Evolutionary conservation across 2,888 invertebrate genomes (phyloP).

Genomic region (Heliconius erato): DNA sequence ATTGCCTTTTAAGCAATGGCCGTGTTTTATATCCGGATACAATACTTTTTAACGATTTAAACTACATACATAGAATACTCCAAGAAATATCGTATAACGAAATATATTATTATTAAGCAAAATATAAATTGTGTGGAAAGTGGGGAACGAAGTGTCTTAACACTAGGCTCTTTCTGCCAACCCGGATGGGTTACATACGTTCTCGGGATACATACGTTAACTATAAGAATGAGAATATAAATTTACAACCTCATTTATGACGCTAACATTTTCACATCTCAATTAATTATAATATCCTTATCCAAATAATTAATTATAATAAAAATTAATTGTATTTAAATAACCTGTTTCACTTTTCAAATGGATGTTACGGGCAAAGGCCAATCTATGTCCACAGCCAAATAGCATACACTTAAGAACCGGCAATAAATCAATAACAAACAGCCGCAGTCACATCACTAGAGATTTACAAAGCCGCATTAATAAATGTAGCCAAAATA

Average conservation of each 20-base stretch:
- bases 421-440: constrained; percentile 47
- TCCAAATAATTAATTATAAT: not conserved
- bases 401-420: constrained; percentile 38
- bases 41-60: not conserved
- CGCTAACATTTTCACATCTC: not conserved
- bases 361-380: not conserved
- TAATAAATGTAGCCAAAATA: constrained; percentile 21
- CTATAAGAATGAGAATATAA: not conserved
- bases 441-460: constrained; percentile 47
- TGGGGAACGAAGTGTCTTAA: not conserved
- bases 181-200: too few species aligned
- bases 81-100: not conserved
- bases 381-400: constrained; percentile 21
- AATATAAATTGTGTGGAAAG: not conserved
- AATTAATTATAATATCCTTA: not conserved
- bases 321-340: not conserved
- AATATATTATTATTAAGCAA: not conserved
- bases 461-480: constrained; percentile 41
- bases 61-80: not conserved
- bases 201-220: too few species aligned
- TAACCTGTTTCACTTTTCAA: constrained; percentile 14
- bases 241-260: not conserved
- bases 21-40: not conserved
- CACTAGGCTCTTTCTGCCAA: not conserved
- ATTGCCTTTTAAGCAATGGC: not conserved